Evolutionary conservation across 2,113 vertebrate genomes (phyloP).

Genomic region (Elachura formosa): DNA sequence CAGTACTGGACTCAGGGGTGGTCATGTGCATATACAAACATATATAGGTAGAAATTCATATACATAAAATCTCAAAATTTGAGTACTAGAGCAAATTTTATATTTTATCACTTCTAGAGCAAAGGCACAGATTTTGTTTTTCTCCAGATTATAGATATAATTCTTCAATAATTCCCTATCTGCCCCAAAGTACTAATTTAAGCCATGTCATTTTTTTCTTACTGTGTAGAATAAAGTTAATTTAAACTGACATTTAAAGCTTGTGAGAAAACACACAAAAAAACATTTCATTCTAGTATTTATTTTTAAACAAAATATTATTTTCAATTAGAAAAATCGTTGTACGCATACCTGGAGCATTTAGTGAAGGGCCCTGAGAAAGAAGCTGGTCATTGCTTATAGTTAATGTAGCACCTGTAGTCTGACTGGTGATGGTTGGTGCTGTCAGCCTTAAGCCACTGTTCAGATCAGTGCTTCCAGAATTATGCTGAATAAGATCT

Average conservation of each 20-base stretch:
- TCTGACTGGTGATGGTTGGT: constrained; percentile 66
- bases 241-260: background rate
- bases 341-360: constrained; percentile 45
- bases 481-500: constrained; percentile 79
- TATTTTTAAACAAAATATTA: background rate
- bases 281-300: background rate
- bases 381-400: constrained; percentile 85
- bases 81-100: background rate
- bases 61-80: background rate
- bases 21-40: background rate
- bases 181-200: background rate
- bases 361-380: constrained; percentile 72
- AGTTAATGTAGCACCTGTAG: constrained; percentile 73
- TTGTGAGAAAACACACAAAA: background rate
- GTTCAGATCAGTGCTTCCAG: constrained; percentile 73
- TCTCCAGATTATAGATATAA: background rate
- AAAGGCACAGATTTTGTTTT: background rate
- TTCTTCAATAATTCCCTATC: background rate
- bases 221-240: background rate
- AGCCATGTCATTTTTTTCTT: background rate
- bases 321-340: background rate
- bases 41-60: background rate
- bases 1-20: background rate
- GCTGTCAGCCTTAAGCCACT: constrained; percentile 76
- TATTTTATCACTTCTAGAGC: background rate